Evolutionary conservation across 2,797 vertebrate genomes (phyloP), one percentile per base, ranked within the genome.

Genomic region (Pachyuromys duprasi): DNA sequence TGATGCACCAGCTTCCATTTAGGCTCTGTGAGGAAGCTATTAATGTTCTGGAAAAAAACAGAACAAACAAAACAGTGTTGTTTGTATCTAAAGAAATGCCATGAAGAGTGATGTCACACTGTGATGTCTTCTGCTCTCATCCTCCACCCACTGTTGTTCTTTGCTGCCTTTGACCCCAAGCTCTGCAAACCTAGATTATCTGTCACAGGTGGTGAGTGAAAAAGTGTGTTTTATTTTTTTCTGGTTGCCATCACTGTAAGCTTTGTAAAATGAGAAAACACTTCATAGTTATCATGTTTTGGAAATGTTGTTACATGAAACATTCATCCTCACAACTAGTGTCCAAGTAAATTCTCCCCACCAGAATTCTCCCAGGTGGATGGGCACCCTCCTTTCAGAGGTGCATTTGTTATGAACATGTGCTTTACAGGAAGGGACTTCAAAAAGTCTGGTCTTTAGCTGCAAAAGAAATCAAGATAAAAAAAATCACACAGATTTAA

Each of bases 1-100:
- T 84, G 67, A 8, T 20, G 60, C 39, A 70, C 89, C 31, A 92
- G 60, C 82, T 92, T 93, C 70, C 87, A 90, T 67, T 93, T 72
- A 90, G 57, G 69, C 49, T 87, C 18, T 22, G 8, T 83, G 83
- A 87, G n/a, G 72, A 78, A 36, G 12, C 31, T 39, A 86, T 5
- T 24, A 74, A 45, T 39, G 42, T 74, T 36, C 91, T 78, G 72
- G 0, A 86, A 49, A 49, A 49, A 49, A 8, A 49, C 7, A 49
- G 9, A 8, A 49, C 45, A 49, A 49, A 49, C 49, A 49, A 49
- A 78, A 57, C 70, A 72, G 36, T 76, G 74, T 75, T 53, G 36
- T 42, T 45, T 49, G 18, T 57, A 42, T 55, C 63, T 80, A 62
- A 82, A 83, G 60, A 86, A 89, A 39, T 57, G 67, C 4, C 42